Conservation (phyloP, 2,113 vertebrate species). For the Mustela nigripes region DNA sequence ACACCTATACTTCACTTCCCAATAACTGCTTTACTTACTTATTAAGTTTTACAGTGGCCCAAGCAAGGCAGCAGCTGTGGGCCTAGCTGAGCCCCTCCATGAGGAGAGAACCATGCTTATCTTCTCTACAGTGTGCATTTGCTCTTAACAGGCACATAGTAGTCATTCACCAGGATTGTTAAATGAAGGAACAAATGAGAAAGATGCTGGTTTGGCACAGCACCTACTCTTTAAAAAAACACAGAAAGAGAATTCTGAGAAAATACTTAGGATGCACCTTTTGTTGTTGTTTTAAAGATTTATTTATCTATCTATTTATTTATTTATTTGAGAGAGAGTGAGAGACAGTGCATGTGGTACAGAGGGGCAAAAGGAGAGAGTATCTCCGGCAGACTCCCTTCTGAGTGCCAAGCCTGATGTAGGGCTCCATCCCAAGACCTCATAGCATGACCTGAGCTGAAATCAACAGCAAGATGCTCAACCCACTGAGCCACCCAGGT, state of each 20-base stretch:
- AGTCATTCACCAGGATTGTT: not conserved
- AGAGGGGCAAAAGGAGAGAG: not conserved
- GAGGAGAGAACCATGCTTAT: not conserved
- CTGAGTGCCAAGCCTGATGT: rapidly evolving
- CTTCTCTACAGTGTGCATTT: not conserved
- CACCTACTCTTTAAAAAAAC: not conserved
- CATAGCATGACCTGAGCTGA: not conserved
- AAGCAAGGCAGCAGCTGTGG: not conserved
- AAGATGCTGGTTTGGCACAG: not conserved
- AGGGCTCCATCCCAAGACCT: not conserved
- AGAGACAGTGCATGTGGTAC: not conserved
- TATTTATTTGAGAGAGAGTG: not conserved
- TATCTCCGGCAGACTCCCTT: not conserved
- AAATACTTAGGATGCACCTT: not conserved
- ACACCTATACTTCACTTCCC: not conserved
- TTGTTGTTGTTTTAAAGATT: not conserved
- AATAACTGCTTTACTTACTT: not conserved
- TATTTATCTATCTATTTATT: not conserved
- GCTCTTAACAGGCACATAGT: not conserved
- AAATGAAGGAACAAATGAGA: not conserved
- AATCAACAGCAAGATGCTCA: not conserved
- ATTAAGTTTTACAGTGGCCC: not conserved
- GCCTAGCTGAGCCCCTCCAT: not conserved
- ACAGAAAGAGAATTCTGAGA: not conserved
- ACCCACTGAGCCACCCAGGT: not conserved